Base-by-base conservation (phyloP, 2,888 invertebrate genomes). In the Orthosia incerta region DNA sequence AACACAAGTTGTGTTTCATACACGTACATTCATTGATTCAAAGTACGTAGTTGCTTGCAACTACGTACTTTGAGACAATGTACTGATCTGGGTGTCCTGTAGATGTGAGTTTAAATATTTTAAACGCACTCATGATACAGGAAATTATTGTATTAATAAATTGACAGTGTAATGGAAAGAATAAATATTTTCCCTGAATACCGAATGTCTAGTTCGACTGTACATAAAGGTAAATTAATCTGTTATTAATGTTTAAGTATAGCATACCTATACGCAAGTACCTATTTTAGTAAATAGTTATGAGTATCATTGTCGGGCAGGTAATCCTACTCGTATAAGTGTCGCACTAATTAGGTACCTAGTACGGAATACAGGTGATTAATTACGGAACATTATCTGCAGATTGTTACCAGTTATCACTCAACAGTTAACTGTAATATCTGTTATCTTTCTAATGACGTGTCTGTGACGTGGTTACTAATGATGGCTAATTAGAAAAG, bases 311-410 rank as follows among this genome's bases (percentile, higher is more conserved):
- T 51, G 31, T 16, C n/a, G 2, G 11, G 9, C 51, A 45, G n/a
- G 16, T 56, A 60, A 68, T 53, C 39, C 39, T 39, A 60, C 11
- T 31, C 31, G n/a, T 7, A 31, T 12, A 31, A 1, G 45, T 11
- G n/a, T 9, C 15, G 4, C 2, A 46, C 31, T 69, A 59, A 76
- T 76, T 59, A 68, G 23, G 23, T 71, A 76, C 11, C n/a, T 39
- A 59, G 23, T 60, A 76, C 5, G 26, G 16, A 31, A 46, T 61
- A 70, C 20, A 16, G 13, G 18, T 78, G 56, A 70, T 70, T 70
- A 61, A 78, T 76, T 46, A 75, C 3, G 26, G 26, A 71, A 45
- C 50, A 50, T 77, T 77, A 71, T 61, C 71, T 46, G 13, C n/a
- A 51, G 31, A 62, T 57, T 62, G 13, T 51, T 78, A 57, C 51